A percentile compares a stretch with the other conserved stretches of the same genome.
Conservation (phyloP, 2,797 vertebrate species). For the Fistularia commersonii region DNA sequence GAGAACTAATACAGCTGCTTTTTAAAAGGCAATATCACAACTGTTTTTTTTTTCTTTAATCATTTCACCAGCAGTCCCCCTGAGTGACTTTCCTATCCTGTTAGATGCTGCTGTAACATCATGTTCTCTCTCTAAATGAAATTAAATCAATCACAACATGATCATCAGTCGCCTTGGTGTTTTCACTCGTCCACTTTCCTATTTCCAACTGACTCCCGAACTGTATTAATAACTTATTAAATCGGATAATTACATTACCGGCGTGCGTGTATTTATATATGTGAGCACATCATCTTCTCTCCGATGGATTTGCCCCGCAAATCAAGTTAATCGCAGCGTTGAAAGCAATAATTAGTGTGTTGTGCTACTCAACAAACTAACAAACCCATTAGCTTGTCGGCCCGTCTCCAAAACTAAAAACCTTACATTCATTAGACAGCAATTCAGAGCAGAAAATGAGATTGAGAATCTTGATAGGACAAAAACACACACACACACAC, state of each 20-base stretch:
- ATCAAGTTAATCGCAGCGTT: slow-evolving; percentile 77
- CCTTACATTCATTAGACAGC: slow-evolving; percentile 75
- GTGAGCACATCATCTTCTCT: slow-evolving; percentile 64
- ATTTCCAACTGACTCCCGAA: slow-evolving; percentile 63
- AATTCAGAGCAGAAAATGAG: slow-evolving; percentile 79
- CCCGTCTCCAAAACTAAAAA: slow-evolving; percentile 71
- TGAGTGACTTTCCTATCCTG: slow-evolving; percentile 49
- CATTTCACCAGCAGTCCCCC: slow-evolving; percentile 25
- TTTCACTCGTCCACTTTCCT: slow-evolving; percentile 59
- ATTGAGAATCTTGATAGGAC: slow-evolving; percentile 67
- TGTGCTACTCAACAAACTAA: slow-evolving; percentile 75
- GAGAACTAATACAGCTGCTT: slow-evolving; percentile 27
- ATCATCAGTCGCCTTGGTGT: slow-evolving; percentile 49
- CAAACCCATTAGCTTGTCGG: slow-evolving; percentile 73
- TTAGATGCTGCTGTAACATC: slow-evolving; percentile 60
- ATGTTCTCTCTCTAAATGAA: slow-evolving; percentile 53
- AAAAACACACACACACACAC: slow-evolving; percentile 37
- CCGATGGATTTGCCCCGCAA: slow-evolving; percentile 72
- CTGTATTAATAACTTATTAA: slow-evolving; percentile 78
- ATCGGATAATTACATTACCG: slow-evolving; percentile 73
- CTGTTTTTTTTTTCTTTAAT: slow-evolving; percentile 1
- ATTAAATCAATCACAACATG: slow-evolving; percentile 62
- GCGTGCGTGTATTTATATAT: slow-evolving; percentile 68
- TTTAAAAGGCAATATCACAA: slow-evolving; percentile 29
- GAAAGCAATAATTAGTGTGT: slow-evolving; percentile 73